Conservation (phyloP, 92 coral and sea anemone species). For the Epizoanthus illoricatus region DNA sequence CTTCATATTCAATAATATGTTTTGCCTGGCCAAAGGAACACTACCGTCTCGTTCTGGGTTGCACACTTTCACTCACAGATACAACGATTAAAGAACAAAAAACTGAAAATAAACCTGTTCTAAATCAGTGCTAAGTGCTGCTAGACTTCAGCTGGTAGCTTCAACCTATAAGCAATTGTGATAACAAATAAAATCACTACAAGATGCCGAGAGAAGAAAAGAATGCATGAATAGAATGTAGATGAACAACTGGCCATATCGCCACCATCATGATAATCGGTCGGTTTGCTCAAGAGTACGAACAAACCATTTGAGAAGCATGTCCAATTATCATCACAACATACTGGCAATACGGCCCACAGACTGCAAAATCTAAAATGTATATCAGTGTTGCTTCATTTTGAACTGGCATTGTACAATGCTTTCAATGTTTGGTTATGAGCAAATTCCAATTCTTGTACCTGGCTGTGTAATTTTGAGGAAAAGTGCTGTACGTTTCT, state of each 20-base stretch:
- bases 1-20: no score
- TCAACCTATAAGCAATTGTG: slow-evolving; percentile 84
- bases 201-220: slow-evolving; percentile 12
- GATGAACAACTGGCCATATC: not conserved
- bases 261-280: not conserved
- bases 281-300: no score
- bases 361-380: no score
- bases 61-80: slow-evolving; percentile 20
- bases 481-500: no score
- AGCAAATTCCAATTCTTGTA: no score
- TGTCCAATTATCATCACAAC: no score
- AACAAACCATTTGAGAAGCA: no score
- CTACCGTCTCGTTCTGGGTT: not conserved
- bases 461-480: no score
- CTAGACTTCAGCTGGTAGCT: slow-evolving; percentile 82
- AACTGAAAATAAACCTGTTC: slow-evolving; percentile 76
- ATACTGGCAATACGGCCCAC: no score
- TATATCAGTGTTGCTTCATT: no score
- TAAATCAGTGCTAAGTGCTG: slow-evolving; percentile 76
- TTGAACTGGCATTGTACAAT: no score
- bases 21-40: slow-evolving; percentile 15
- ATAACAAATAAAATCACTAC: slow-evolving; percentile 51
- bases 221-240: slow-evolving; percentile 16
- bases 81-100: slow-evolving; percentile 55
- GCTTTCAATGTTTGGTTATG: no score